A percentile compares a stretch with the other conserved stretches of the same genome.
Conservation (phyloP, 1,140 invertebrate species). For the Tyrophagus putrescentiae region DNA sequence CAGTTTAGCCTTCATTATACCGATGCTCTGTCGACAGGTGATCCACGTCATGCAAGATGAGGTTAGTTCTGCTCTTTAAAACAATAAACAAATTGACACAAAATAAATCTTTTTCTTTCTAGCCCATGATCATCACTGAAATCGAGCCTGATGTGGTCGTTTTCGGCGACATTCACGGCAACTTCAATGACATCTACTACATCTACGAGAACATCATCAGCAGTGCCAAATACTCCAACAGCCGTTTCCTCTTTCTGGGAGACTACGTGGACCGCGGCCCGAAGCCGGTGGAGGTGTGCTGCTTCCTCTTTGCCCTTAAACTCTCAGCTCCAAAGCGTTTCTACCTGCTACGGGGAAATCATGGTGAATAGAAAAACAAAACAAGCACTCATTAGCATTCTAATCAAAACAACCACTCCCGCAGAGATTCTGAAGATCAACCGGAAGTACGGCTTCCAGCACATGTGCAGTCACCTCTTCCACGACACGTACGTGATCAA, state of each 20-base stretch:
- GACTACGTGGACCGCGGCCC: constrained; percentile 51
- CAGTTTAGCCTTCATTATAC: background rate
- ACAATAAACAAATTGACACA: too few species aligned
- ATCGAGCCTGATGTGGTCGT: background rate
- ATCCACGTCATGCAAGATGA: background rate
- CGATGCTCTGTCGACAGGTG: background rate
- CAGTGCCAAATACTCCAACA: constrained; percentile 42
- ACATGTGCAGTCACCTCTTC: background rate
- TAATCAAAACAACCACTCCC: too few species aligned
- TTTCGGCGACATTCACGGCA: constrained; percentile 42
- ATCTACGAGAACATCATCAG: constrained; percentile 47
- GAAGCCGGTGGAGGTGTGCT: constrained; percentile 39
- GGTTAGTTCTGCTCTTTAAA: too few species aligned
- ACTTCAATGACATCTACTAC: constrained; percentile 42
- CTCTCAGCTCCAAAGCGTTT: constrained; percentile 45
- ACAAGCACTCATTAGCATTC: too few species aligned
- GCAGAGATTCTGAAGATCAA: background rate
- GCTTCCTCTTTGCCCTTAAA: constrained; percentile 48
- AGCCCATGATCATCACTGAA: background rate
- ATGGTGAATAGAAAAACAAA: too few species aligned
- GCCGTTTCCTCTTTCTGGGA: constrained; percentile 46
- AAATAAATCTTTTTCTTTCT: too few species aligned
- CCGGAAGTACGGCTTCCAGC: background rate
- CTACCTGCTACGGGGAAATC: constrained; percentile 46
- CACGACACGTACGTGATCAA: background rate